phyloP scores from a whole-genome alignment of 2,888 invertebrate species.

The Netelia virgata region DNA sequence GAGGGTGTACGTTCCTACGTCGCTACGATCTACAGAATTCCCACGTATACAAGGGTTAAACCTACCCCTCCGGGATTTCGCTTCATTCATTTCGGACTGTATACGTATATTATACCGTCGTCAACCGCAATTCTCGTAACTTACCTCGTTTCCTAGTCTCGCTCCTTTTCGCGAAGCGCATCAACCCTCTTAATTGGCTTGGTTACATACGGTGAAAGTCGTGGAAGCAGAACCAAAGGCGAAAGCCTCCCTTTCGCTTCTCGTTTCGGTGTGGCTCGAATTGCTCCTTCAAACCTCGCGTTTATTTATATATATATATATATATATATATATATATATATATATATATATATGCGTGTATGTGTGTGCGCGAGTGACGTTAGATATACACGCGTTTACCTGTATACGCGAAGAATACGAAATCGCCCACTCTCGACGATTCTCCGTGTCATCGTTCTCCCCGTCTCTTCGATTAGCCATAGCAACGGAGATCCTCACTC shows the following conservation, averaged over 20 bases:
- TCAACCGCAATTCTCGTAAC: slow-evolving; percentile 14
- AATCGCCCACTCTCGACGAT: slow-evolving; percentile 22
- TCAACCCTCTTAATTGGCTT: slow-evolving; percentile 14
- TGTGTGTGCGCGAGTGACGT: no score
- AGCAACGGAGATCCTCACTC: slow-evolving; percentile 38
- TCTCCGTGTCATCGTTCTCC: slow-evolving; percentile 9
- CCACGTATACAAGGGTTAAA: not conserved
- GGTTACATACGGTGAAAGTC: slow-evolving; percentile 8
- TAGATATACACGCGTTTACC: not conserved
- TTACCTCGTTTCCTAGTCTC: slow-evolving; percentile 7
- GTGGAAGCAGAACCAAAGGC: slow-evolving; percentile 16
- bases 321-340: slow-evolving; percentile 34
- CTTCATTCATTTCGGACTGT: slow-evolving; percentile 34
- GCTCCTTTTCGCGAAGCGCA: slow-evolving; percentile 4
- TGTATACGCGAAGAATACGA: slow-evolving; percentile 30
- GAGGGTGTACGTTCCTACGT: not conserved
- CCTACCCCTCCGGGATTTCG: not conserved
- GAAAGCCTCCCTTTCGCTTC: slow-evolving; percentile 49
- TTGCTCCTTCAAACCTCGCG: slow-evolving; percentile 27
- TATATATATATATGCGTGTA: slow-evolving; percentile 8
- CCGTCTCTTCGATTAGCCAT: slow-evolving; percentile 17
- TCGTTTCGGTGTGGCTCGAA: slow-evolving; percentile 41
- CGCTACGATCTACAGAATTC: not conserved
- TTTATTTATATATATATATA: slow-evolving; percentile 33
- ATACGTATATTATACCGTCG: not conserved